phyloP scores from a whole-genome alignment of 30 jellyfish, hydroid and myxozoan genomes.

The Phacellophora camtschatica region DNA sequence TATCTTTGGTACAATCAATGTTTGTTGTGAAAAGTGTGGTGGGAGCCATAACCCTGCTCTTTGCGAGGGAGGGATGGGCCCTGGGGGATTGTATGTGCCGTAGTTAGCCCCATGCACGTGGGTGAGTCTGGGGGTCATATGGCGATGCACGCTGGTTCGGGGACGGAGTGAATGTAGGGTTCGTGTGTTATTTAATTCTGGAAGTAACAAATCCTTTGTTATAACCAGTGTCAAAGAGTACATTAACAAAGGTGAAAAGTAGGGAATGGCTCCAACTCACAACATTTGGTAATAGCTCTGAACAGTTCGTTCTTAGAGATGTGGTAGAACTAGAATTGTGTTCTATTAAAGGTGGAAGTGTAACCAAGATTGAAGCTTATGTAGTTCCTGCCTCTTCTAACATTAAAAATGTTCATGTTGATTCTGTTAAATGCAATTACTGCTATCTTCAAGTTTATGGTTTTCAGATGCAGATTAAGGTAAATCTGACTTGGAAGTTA shows the following conservation, averaged over 20 bases:
- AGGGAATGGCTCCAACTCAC: constrained; percentile 21
- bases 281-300: constrained; percentile 12
- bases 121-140: constrained; percentile 28
- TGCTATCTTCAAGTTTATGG: constrained; percentile 5
- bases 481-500: constrained; percentile 6
- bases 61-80: constrained; percentile 32
- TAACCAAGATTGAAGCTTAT: constrained; percentile 17
- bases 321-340: constrained; percentile 2
- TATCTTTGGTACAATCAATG: background rate
- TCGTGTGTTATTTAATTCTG: constrained; percentile 37
- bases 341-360: background rate
- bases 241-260: constrained; percentile 29
- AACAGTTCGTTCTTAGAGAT: background rate
- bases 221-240: constrained; percentile 1
- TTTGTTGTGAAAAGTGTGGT: background rate
- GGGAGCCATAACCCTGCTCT: constrained; percentile 39
- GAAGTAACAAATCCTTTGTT: constrained; percentile 60
- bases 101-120: constrained; percentile 24
- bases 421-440: background rate
- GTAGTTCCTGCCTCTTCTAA: constrained; percentile 21
- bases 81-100: constrained; percentile 24
- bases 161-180: constrained; percentile 47
- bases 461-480: constrained; percentile 21
- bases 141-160: constrained; percentile 56
- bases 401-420: background rate